Percentiles rank a stretch among this genome's conserved stretches.
These are phyloP conservation scores for Hypomecis atomaria DNA, from an alignment of 2,888 invertebrate genomes.

Conservation along the genomic window DNA sequence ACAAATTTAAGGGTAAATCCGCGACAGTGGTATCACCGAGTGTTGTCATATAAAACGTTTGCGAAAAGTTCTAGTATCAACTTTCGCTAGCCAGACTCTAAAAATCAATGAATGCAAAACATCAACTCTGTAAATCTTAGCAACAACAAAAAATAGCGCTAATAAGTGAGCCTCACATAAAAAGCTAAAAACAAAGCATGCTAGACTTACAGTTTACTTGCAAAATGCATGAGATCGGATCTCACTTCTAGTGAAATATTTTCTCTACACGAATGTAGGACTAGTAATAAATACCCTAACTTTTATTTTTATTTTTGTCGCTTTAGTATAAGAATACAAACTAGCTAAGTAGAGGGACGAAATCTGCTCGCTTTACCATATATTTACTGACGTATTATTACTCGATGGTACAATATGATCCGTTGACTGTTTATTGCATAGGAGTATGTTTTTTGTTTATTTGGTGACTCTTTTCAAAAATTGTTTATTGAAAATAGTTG, in stretches of 20 bases:
- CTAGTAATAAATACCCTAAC: slow-evolving; percentile 6
- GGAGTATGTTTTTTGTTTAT: no score
- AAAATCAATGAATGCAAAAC: background rate
- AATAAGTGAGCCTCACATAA: background rate
- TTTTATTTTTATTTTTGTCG: background rate
- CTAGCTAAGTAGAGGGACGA: background rate
- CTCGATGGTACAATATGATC: no score
- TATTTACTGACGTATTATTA: no score
- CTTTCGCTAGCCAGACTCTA: no score
- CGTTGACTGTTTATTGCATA: no score
- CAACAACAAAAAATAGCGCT: background rate
- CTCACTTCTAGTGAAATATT: slow-evolving; percentile 1
- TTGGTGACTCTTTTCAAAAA: no score
- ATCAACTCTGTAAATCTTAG: background rate
- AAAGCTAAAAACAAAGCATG: background rate
- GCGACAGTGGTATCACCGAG: no score
- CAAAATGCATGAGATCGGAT: slow-evolving; percentile 2
- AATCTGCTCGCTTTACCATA: no score
- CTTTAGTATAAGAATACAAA: background rate
- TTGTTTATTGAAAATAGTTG: no score
- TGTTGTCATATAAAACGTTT: no score
- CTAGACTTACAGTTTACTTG: background rate
- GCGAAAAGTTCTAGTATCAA: no score
- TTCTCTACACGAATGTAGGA: background rate
- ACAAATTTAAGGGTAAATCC: no score